Evolutionary conservation across 2,888 invertebrate species (phyloP).

Genomic region (Lochmaea capreae): DNA sequence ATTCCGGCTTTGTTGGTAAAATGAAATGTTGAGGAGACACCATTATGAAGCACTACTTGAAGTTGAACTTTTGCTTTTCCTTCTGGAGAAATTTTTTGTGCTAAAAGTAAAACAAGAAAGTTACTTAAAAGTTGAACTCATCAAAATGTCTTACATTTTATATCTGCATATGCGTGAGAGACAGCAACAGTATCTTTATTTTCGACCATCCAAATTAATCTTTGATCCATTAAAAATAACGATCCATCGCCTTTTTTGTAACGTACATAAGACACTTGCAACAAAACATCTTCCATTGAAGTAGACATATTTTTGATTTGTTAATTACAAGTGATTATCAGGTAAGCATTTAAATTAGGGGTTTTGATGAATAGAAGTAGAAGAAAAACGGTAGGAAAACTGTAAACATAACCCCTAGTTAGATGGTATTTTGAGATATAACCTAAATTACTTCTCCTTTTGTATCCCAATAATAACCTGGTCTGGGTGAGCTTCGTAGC

Average conservation of each 20-base stretch:
- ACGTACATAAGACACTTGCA: constrained; percentile 91
- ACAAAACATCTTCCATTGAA: constrained; percentile 93
- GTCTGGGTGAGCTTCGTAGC: too few relatives aligned
- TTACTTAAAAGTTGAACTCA: not conserved
- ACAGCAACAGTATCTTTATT: constrained; percentile 92
- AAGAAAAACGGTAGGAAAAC: not conserved
- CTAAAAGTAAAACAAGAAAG: constrained; percentile 49
- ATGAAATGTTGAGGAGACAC: constrained; percentile 95
- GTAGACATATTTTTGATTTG: constrained; percentile 75
- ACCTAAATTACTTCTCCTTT: too few relatives aligned
- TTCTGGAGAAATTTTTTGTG: constrained; percentile 95
- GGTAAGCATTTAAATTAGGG: not conserved
- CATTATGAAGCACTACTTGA: constrained; percentile 95
- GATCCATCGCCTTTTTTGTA: constrained; percentile 97
- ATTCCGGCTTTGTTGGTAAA: constrained; percentile 91
- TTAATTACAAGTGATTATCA: constrained; percentile 6
- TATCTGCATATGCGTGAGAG: constrained; percentile 94
- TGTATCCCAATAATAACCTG: too few relatives aligned
- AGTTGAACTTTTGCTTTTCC: constrained; percentile 98
- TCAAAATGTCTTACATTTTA: constrained; percentile 83
- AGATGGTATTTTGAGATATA: not conserved
- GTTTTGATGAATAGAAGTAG: too few relatives aligned
- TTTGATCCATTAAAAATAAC: constrained; percentile 94
- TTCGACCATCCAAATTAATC: constrained; percentile 96
- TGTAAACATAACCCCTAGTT: not conserved